These are phyloP conservation scores for Eclectus roratus DNA, from an alignment of 2,113 vertebrate species.

Conservation along the genomic window DNA sequence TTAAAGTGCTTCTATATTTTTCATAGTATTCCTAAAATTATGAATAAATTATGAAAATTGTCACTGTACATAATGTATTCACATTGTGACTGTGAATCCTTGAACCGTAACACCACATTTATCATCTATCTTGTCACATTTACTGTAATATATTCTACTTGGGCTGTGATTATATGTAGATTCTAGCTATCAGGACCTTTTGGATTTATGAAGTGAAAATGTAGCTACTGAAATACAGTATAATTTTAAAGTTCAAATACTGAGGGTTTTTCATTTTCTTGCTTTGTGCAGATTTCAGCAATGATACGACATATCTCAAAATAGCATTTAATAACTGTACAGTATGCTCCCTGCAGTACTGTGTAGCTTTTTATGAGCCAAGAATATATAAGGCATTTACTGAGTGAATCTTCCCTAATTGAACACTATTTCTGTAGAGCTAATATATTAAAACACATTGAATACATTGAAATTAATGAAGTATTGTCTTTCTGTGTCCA, in stretches of 20 bases:
- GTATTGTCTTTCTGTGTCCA: background rate
- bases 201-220: background rate
- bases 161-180: background rate
- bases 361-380: background rate
- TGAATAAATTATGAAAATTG: conserved; percentile 17
- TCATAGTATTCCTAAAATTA: background rate
- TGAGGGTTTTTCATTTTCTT: background rate
- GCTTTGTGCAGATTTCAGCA: background rate
- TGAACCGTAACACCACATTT: background rate
- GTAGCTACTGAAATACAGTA: background rate
- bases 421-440: background rate
- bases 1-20: background rate
- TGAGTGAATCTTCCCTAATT: background rate
- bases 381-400: background rate
- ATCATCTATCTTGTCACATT: background rate
- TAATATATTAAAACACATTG: background rate
- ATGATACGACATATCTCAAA: background rate
- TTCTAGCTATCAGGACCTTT: background rate
- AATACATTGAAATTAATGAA: background rate
- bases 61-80: background rate
- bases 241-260: background rate
- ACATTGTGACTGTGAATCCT: background rate
- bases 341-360: background rate
- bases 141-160: background rate
- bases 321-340: background rate